Evolutionary conservation across 2,113 vertebrate species (phyloP).

Genomic region (Thunnus thynnus): DNA sequence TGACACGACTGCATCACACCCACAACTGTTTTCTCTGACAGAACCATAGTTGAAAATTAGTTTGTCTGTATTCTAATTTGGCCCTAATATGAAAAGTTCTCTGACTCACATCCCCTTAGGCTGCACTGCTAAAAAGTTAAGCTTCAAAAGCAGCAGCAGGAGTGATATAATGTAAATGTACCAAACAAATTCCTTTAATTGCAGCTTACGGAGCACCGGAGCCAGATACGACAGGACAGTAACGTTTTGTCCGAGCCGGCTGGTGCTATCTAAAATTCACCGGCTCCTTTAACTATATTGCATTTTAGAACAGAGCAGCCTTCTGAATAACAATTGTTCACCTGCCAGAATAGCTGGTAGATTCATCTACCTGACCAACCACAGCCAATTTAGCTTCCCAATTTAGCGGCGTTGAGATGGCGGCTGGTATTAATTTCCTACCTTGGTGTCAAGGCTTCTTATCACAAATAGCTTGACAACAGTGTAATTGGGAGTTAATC

Average conservation of each 20-base stretch:
- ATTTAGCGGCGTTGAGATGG: constrained; percentile 55
- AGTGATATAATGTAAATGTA: constrained; percentile 36
- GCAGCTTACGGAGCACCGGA: constrained; percentile 19
- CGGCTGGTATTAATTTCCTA: constrained; percentile 50
- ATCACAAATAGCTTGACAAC: constrained; percentile 64
- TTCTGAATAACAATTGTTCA: constrained; percentile 28
- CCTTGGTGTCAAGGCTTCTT: constrained; percentile 44
- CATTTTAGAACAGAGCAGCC: constrained; percentile 11
- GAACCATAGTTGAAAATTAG: constrained; percentile 38
- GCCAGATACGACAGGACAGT: constrained; percentile 19
- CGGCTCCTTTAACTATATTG: constrained; percentile 10
- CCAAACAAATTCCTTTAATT: constrained; percentile 46
- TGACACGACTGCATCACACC: constrained; percentile 52
- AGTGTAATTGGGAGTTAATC: constrained; percentile 67
- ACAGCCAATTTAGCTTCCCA: constrained; percentile 59
- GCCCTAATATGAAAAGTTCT: constrained; percentile 27
- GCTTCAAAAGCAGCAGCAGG: constrained; percentile 47
- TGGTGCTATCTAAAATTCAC: not conserved
- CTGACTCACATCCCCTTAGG: constrained; percentile 53
- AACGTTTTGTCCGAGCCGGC: constrained; percentile 25
- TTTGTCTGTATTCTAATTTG: constrained; percentile 54
- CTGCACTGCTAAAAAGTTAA: constrained; percentile 24
- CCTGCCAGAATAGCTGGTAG: constrained; percentile 32
- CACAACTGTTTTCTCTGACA: constrained; percentile 48
- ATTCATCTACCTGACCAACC: constrained; percentile 49